Evolutionary conservation across 2,888 invertebrate genomes (phyloP), one percentile per base, ranked within the genome.

Genomic region (Cheiracanthium punctorium): DNA sequence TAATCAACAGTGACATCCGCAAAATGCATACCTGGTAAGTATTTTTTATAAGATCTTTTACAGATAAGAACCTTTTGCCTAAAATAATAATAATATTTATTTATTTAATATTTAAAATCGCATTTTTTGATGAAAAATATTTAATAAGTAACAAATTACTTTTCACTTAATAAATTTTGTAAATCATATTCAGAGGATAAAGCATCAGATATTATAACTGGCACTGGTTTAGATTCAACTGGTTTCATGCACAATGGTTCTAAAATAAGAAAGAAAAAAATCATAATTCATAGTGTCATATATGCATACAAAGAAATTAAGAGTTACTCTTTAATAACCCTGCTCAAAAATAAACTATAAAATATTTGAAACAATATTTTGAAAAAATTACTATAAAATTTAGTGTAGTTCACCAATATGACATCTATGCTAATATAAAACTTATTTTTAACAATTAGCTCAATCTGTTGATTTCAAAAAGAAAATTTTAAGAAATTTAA

Each of bases 1-100:
- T 65, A 71, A 76, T 76, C 43, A 28, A 76, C 12, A 14, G 20
- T 48, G 4, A 82, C 33, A 33, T 82, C 82, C 71, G 82, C 71
- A 82, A 82, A 82, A 82, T 82, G 64, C 1, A 76, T 10, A 48
- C 72, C 70, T 7, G 65, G 76, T 7, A 82, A 33, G n/a, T 48
- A 17, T 33, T 71, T 52, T 65, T 48, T 65, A 76, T 82, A 82
- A 2, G 64, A 37, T 29, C 76, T 29, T 10, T 71, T 64, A 41
- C 41, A 72, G 17, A 82, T n/a, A 24, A 43, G 29, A 30, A 48
- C 10, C 29, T 81, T 48, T 24, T 48, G 67, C 29, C 80, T 81
- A 20, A 58, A 58, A 58, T 58, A 24, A 24, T 24, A 48, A 37
- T 8, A 8, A 37, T n/a, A n/a, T n/a, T n/a, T 8, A 37, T 37